Evolutionary conservation across 2,113 vertebrate genomes (phyloP), one percentile per base, ranked within the genome.

Genomic region (Lichenostomus cassidix): DNA sequence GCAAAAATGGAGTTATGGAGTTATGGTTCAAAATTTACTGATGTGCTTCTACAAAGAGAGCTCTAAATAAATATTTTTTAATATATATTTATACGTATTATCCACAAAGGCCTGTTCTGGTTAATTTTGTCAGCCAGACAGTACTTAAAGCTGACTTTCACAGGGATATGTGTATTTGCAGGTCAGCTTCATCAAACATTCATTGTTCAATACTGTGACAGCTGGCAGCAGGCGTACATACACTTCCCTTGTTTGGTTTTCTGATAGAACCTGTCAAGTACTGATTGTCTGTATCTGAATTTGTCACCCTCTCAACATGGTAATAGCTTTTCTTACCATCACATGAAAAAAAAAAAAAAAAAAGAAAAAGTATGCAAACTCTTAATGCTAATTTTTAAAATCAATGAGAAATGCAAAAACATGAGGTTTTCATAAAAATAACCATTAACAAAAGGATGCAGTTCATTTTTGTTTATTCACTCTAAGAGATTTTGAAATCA

Each of bases 161-260:
- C 81, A 39, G 83, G 90, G 76, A 97, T 97, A 78, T 97, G 96
- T 97, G 75, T 98, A 94, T 98, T 98, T 98, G 98, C 96, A 46
- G 97, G 97, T 98, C 96, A 53, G 76, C 95, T 96, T 98, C 96
- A 97, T 98, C 98, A 98, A 98, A 98, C 97, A 98, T 98, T 97
- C 96, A 91, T 95, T 98, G 97, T 97, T 98, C 97, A 98, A 95
- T 97, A 97, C 96, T 96, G 97, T 97, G 97, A 97, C 97, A 97
- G 96, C 96, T 96, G 94, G 97, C 97, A 95, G 95, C 74, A 4
- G 74, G 76, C 53, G 3, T 83, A 96, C 83, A 92, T 65, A 95
- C 92, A 96, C 94, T 94, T 87, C 88, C 74, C 97, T 96, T 98
- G 97, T 98, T 98, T 98, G 96, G 96, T 97, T 98, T 98, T 97